Evolutionary conservation across 2,888 invertebrate species (phyloP), one percentile per base, ranked within the genome.

Genomic region (Nipponacmea schrenckii): DNA sequence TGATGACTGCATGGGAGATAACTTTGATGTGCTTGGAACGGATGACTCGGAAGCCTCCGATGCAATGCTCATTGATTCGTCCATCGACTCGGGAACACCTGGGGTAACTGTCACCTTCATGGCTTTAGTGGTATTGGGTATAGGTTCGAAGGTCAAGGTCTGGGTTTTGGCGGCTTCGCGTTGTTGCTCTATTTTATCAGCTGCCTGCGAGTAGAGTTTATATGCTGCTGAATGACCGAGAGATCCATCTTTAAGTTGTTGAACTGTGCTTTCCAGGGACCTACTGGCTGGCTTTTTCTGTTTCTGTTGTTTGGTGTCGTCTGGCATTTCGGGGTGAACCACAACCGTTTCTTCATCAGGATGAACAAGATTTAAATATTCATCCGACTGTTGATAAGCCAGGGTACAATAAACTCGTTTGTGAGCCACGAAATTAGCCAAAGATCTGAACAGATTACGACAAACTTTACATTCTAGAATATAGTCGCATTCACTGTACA

Each of bases 391-490:
- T 27, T 76, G 69, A 74, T 70, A 74, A 10, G 77, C 70, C 26
- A 85, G 80, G 62, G 80, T 91, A 85, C 96, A 96, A 87, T 94
- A 96, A 56, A 93, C 92, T 73, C 96, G 91, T 89, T 97, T 97
- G 88, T 97, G 97, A 48, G 95, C 93, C 80, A 96, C 92, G 85
- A 96, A 95, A 90, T 96, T 96, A 20, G 94, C 93, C 77, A 96
- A 90, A 86, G 95, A 95, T 80, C 96, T 92, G 87, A 95, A 96
- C 84, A 97, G 91, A 84, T 93, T 95, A 48, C 94, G 92, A 86
- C 97, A 97, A 26, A 94, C 92, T 88, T 93, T 93, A 89, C 97
- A 97, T 89, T 97, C 97, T 89, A 95, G 94, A 82, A 97, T 92
- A 72, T 96, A 89, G 87, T 95, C 94, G 91, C 96, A 96, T 90